Conservation (phyloP, 2,888 invertebrate genomes). For the Ichneumoninae sp. region DNA sequence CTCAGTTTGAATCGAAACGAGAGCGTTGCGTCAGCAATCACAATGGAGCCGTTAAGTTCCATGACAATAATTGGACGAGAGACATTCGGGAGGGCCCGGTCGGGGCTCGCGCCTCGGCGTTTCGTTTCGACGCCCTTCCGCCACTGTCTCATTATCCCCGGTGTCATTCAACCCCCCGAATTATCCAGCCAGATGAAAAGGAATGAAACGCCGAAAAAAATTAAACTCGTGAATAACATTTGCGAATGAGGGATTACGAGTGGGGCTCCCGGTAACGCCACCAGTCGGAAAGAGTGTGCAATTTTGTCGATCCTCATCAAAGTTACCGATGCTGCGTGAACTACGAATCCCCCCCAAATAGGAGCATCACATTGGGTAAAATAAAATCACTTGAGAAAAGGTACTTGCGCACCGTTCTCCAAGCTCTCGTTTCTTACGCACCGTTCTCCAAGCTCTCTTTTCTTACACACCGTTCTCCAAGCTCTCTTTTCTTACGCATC, state of each 20-base stretch:
- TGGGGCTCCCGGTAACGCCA: too few relatives aligned
- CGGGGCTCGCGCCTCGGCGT: background rate
- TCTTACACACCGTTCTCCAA: too few relatives aligned
- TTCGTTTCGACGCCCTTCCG: background rate
- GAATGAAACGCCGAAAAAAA: background rate
- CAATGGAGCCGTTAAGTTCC: conserved; percentile 23
- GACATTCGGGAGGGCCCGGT: conserved; percentile 3
- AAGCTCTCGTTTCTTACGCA: background rate
- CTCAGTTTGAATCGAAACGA: conserved; percentile 10
- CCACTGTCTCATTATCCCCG: background rate
- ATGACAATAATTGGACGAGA: conserved; percentile 44
- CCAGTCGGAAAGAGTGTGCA: too few relatives aligned
- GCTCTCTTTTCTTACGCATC: too few relatives aligned
- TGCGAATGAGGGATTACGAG: background rate
- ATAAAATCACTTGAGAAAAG: background rate
- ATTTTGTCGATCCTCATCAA: too few relatives aligned
- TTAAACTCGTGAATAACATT: background rate
- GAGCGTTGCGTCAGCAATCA: conserved; percentile 21
- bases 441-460: too few relatives aligned
- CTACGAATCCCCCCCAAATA: too few relatives aligned
- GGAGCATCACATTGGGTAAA: background rate
- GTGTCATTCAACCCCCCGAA: background rate
- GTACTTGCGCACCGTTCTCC: background rate
- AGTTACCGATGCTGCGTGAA: too few relatives aligned
- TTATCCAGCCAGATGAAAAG: background rate